Conservation (phyloP, 2,113 vertebrate genomes). For the Procavia capensis region DNA sequence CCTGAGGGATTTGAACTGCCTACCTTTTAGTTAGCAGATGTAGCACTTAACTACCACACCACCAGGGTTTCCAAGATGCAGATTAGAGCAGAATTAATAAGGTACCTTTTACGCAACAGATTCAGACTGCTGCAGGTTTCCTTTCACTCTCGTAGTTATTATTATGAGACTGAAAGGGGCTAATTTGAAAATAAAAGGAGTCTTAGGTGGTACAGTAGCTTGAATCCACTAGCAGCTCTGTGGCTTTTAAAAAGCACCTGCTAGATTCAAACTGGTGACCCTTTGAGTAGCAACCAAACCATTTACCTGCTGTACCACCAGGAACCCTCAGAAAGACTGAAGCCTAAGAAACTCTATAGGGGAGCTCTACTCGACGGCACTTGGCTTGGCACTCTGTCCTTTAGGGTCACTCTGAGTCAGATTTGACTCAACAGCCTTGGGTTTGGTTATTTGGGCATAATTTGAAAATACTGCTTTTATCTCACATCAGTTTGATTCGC, state of each 20-base stretch:
- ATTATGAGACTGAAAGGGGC: slow-evolving; percentile 9
- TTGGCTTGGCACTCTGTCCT: too few relatives aligned
- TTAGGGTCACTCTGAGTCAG: not conserved
- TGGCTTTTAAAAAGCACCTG: not conserved
- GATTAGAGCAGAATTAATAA: too few relatives aligned
- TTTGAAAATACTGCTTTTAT: not conserved
- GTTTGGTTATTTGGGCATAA: not conserved
- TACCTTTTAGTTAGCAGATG: too few relatives aligned
- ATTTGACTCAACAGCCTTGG: not conserved
- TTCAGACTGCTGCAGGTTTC: not conserved
- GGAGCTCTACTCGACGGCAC: too few relatives aligned
- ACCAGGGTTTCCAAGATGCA: too few relatives aligned
- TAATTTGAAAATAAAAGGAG: slow-evolving; percentile 9
- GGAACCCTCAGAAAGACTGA: not conserved
- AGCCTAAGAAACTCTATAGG: too few relatives aligned
- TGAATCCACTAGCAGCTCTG: not conserved
- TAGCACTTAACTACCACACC: too few relatives aligned
- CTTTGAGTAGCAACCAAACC: too few relatives aligned
- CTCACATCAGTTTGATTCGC: not conserved
- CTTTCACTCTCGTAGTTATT: slow-evolving; percentile 46
- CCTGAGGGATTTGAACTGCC: too few relatives aligned
- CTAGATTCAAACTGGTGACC: not conserved
- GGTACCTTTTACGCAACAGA: not conserved
- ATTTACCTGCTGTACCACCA: not conserved
- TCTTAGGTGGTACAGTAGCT: not conserved